phyloP scores from a whole-genome alignment of 2,797 vertebrate species.

The Rhinoraja longicauda region DNA sequence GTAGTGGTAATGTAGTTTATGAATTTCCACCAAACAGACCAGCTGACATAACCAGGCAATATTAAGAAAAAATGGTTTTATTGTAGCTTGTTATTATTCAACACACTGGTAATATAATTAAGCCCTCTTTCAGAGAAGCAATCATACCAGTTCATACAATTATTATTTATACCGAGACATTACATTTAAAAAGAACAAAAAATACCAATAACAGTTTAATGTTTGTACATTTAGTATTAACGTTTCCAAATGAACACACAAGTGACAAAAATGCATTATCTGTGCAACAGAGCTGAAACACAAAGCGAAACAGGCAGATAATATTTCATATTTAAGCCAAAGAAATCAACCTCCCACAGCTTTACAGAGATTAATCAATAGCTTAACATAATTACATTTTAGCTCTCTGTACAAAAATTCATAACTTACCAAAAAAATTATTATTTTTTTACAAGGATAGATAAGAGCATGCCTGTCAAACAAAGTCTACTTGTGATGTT shows the following conservation, averaged over 20 bases:
- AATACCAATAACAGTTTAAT: constrained; percentile 70
- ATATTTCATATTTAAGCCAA: constrained; percentile 69
- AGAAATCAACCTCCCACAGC: constrained; percentile 64
- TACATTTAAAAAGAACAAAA: constrained; percentile 89
- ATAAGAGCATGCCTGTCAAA: constrained; percentile 63
- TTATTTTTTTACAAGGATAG: constrained; percentile 57
- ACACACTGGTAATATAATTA: constrained; percentile 65
- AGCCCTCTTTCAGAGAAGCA: constrained; percentile 64
- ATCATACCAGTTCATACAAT: constrained; percentile 69
- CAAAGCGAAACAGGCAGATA: constrained; percentile 75
- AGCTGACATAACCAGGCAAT: constrained; percentile 20
- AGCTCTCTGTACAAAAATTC: constrained; percentile 67
- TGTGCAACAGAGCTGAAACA: constrained; percentile 81
- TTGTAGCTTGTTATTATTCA: constrained; percentile 68
- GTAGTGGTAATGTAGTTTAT: neutral
- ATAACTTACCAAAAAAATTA: constrained; percentile 56
- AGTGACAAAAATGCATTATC: constrained; percentile 65
- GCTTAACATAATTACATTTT: constrained; percentile 66
- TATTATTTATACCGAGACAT: constrained; percentile 89
- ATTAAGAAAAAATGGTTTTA: constrained; percentile 69
- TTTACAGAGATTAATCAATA: constrained; percentile 70
- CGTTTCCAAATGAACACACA: constrained; percentile 73
- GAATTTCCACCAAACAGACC: no score
- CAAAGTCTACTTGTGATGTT: constrained; percentile 62
- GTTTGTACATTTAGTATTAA: constrained; percentile 83